Evolutionary conservation across 1,140 invertebrate species (phyloP), one percentile per base, ranked within the genome.

Genomic region (Drosophila malerkotliana): DNA sequence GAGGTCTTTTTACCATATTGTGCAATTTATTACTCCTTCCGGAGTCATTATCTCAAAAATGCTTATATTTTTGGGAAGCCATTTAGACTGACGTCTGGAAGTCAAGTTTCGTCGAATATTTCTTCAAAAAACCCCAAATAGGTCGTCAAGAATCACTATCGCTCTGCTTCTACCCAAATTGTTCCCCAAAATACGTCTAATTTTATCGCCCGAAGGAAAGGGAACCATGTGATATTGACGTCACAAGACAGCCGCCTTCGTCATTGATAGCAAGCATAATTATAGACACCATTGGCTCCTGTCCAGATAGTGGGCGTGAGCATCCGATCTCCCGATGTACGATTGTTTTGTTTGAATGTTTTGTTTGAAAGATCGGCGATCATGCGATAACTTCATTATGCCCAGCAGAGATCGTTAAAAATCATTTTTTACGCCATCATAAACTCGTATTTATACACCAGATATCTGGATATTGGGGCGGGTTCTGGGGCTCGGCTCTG

Each of bases 381-480:
- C 62, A 30, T 15, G 62, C 66, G 66, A 69, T 69, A 68, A 69
- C 63, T 69, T 68, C 66, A 69, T 69, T 56, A 68, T 30, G 34
- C 26, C 44, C 51, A 12, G 44, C 30, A 12, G 15, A 14, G 52
- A 48, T 49, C 67, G 64, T 69, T 57, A 69, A 71, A 57, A 71
- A 69, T 69, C 41, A 69, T 69, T 69, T 68, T 69, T 69, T 57
- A 69, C 44, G 44, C 67, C 24, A 34, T 51, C 67, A 71, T 71
- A 69, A 71, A 71, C 45, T 71, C 24, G 64, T 71, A 71, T 71
- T 71, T 71, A 71, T 71, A 69, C 39, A 7, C n/a, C 30, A 3
- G 12, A 51, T 41, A 26, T 60, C 30, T 28, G 44, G 18, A 3
- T 26, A n/a, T 52, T 5, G 41, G 14, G 41, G 14, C 14, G 41